Base-by-base conservation (phyloP, 2,888 invertebrate genomes). In the Carpatolechia fugitivella region DNA sequence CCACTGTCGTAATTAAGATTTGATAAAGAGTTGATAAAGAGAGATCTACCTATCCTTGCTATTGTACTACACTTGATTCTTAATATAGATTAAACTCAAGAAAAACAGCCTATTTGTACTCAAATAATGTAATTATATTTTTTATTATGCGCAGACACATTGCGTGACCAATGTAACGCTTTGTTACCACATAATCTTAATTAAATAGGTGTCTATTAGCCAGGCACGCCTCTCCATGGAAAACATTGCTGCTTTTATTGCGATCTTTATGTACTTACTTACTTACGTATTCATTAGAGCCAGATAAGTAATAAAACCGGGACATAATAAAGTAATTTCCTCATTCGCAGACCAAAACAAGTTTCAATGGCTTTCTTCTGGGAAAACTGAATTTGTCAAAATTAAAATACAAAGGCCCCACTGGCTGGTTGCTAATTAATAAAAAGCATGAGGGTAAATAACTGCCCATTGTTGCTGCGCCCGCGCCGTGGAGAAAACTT, bases 371-470 rank as follows among this genome's bases (percentile, higher is more conserved):
- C 60, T 63, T 65, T 67, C 70, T 81, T 77, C 78, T 76, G 73
- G 68, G 84, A 83, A 82, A 80, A 69, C 65, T 77, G 80, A 81
- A 81, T 82, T 84, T 79, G 78, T 82, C 73, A 79, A 84, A 80
- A 85, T 85, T 83, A 83, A 80, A 85, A 86, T 84, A 85, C 84
- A 85, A 85, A 85, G 80, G 70, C 77, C 69, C 68, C 68, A 74
- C 67, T 68, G 64, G 68, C 67, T 67, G 72, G 70, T 67, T 66
- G 68, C 75, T 79, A 82, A 85, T 82, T 84, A 83, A 82, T 83
- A 84, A 82, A 82, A 81, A 82, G 74, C 74, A 76, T 79, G 74
- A 70, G 69, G 69, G 66, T 71, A 76, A 80, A 81, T 85, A 85
- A 85, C 82, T 82, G 80, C 71, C 82, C 72, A 84, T 86, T 85